These are phyloP conservation scores for Agriotes lineatus DNA, from an alignment of 2,888 invertebrate species.

Conservation along the genomic window DNA sequence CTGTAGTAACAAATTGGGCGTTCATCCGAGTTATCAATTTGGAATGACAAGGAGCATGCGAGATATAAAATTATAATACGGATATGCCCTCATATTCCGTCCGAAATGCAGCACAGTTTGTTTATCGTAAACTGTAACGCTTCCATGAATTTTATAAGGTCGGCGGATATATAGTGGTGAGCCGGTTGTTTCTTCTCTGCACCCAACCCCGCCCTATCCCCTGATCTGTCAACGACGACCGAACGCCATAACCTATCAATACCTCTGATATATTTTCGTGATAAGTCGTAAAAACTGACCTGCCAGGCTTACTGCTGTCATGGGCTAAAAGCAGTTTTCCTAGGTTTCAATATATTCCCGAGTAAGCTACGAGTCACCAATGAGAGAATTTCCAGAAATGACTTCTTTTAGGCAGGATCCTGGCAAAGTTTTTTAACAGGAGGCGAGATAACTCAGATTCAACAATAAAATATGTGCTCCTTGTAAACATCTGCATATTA, in stretches of 20 bases:
- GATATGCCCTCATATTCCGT: background rate
- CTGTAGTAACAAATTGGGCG: too few relatives aligned
- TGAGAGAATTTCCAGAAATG: constrained; percentile 7
- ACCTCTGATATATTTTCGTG: constrained; percentile 34
- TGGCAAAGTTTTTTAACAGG: constrained; percentile 12
- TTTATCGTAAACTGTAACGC: background rate
- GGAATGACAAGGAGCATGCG: background rate
- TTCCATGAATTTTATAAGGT: constrained; percentile 16
- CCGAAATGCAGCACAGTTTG: background rate
- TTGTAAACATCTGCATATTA: too few relatives aligned
- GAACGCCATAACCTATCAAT: constrained; percentile 34
- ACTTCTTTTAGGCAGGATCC: constrained; percentile 16
- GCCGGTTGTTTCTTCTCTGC: constrained; percentile 20
- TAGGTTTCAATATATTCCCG: constrained; percentile 30
- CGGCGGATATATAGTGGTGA: background rate
- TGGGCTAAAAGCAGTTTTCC: constrained; percentile 28
- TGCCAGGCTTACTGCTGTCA: constrained; percentile 29
- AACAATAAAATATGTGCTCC: background rate
- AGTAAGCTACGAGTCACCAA: constrained; percentile 23
- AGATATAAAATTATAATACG: background rate
- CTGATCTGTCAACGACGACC: constrained; percentile 29
- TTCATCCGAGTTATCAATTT: too few relatives aligned
- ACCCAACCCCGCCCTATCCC: constrained; percentile 14
- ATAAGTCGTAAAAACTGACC: constrained; percentile 37
- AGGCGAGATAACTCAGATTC: background rate